Evolutionary conservation across 2,888 invertebrate species (phyloP), one percentile per base, ranked within the genome.

Genomic region (Podotricha telesiphe): DNA sequence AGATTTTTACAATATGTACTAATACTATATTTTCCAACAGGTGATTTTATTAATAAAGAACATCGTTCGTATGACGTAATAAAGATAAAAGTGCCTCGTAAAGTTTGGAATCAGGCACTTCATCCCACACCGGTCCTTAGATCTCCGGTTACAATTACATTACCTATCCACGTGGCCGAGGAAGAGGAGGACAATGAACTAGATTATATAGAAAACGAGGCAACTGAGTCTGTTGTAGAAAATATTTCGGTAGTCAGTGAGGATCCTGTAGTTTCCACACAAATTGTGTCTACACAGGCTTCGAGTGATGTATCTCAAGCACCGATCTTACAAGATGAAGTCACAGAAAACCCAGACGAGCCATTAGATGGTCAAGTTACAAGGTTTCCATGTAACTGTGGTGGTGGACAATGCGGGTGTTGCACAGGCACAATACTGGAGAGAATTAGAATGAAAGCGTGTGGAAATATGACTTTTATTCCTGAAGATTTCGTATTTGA

Each of bases 401-500:
- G 85, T 0, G 82, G 85, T 37, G 94, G 95, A 19, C 88, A 95
- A 78, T 96, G 96, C 80, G 94, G 94, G 11, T 96, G 96, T 78
- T 96, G 96, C 78, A 95, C 95, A 1, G 95, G 95, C 17, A 89
- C 95, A 66, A 85, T 96, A 59, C 83, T 95, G 76, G 93, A 94
- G 69, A 87, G 94, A 50, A 94, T 96, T 77, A 94, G 94, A 73
- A 96, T 96, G 90, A 96, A 95, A 80, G 95, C 96, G 20, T 97
- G 97, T 83, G 94, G 96, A 51, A 96, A 97, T 80, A 92, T 97
- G 28, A 94, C 95, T 13, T 97, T 97, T 81, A 93, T 96, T 20
- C 96, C 97, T 0, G 97, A 97, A 77, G 97, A 97, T 75, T 97
- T 97, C 82, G 95, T 96, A 37, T 96, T 97, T 81, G 96, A 96